Percentiles rank a stretch among this genome's conserved stretches.
Conservation (phyloP, 2,888 invertebrate genomes). For the Plebejus melissa region DNA sequence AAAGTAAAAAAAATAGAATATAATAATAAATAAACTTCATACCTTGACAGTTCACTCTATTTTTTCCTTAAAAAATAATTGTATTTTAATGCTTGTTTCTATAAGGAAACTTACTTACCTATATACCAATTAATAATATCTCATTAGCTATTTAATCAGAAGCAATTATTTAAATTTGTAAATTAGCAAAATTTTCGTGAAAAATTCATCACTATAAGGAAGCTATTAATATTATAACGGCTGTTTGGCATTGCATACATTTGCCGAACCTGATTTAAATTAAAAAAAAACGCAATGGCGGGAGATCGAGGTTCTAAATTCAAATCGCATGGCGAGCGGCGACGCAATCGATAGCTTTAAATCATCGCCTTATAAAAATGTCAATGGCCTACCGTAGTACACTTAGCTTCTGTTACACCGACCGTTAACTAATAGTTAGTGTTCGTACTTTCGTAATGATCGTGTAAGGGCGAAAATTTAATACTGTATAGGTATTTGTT, state of each 20-base stretch:
- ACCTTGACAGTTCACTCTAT: neutral
- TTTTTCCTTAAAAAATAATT: neutral
- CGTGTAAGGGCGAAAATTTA: neutral
- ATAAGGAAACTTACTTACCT: neutral
- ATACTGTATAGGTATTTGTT: neutral
- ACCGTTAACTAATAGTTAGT: neutral
- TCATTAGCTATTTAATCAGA: neutral
- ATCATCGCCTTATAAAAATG: slow-evolving; percentile 76
- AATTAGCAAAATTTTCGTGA: slow-evolving; percentile 5
- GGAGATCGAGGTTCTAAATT: slow-evolving; percentile 45
- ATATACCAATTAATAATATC: neutral
- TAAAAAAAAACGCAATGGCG: slow-evolving; percentile 27
- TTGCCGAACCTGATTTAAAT: slow-evolving; percentile 1
- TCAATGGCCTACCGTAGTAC: slow-evolving; percentile 59
- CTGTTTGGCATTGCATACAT: neutral
- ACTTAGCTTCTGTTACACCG: slow-evolving; percentile 53
- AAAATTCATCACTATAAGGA: slow-evolving; percentile 14
- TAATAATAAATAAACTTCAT: no score
- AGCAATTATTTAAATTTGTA: slow-evolving; percentile 2
- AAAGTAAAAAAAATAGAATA: no score
- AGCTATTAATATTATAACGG: slow-evolving; percentile 13
- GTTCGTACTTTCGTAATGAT: neutral
- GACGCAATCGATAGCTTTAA: slow-evolving; percentile 69
- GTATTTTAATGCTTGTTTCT: neutral
- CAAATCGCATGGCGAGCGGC: slow-evolving; percentile 54